Evolutionary conservation across 2,888 invertebrate genomes (phyloP).

Genomic region (Nipponacmea schrenckii): DNA sequence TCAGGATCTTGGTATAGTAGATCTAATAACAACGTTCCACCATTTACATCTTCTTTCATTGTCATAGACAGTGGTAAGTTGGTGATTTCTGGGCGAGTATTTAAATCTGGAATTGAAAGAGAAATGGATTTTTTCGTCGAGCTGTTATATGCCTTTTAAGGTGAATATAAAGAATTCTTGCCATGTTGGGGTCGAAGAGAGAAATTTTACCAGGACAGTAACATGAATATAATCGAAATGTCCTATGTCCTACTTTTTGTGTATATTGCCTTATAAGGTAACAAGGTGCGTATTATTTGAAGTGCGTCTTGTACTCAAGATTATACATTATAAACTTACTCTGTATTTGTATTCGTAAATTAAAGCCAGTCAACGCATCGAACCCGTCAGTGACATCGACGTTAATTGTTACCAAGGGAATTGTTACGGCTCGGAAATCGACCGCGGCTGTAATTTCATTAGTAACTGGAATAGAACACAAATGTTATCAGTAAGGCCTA

Average conservation of each 20-base stretch:
- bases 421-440: not conserved
- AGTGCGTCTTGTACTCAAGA: too few species aligned
- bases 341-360: not conserved
- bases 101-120: not conserved
- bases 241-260: too few species aligned
- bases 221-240: too few species aligned
- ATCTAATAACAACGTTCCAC: not conserved
- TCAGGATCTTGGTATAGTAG: not conserved
- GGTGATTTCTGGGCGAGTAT: not conserved
- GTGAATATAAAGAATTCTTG: too few species aligned
- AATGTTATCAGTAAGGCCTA: too few species aligned
- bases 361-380: not conserved
- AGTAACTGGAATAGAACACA: not conserved
- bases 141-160: too few species aligned
- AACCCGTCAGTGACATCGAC: not conserved
- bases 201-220: too few species aligned
- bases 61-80: not conserved
- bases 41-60: not conserved
- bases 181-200: too few species aligned
- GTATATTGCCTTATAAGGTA: too few species aligned
- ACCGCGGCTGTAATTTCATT: not conserved
- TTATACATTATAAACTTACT: not conserved
- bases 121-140: too few species aligned
- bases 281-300: too few species aligned
- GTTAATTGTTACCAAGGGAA: not conserved